phyloP scores from a whole-genome alignment of 1,140 invertebrate species.

The Solen grandis region DNA sequence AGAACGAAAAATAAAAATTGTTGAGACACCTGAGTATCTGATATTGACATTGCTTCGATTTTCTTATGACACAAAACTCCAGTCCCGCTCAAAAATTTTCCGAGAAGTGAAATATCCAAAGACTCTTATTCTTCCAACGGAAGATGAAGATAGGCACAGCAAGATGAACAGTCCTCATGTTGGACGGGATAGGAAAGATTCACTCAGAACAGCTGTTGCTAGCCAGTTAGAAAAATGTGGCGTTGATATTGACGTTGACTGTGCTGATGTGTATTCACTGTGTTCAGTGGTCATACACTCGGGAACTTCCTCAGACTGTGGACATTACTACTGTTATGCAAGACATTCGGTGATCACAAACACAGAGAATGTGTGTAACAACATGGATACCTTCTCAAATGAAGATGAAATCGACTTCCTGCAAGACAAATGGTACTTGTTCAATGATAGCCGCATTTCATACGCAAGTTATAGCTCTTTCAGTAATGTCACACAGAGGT shows the following conservation, averaged over 20 bases:
- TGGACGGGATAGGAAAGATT: conserved; percentile 57
- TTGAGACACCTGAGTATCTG: conserved; percentile 88
- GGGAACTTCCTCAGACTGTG: conserved; percentile 90
- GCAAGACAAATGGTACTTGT: conserved; percentile 88
- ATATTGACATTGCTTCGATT: conserved; percentile 92
- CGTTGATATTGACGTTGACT: conserved; percentile 74
- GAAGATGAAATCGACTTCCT: conserved; percentile 71
- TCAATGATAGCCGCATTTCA: conserved; percentile 89
- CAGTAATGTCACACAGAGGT: conserved; percentile 82
- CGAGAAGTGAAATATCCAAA: conserved; percentile 79
- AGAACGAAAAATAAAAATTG: conserved; percentile 87
- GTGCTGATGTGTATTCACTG: conserved; percentile 84
- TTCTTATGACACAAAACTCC: conserved; percentile 87
- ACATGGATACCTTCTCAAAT: conserved; percentile 53
- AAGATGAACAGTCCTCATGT: conserved; percentile 62
- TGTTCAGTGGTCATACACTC: conserved; percentile 92
- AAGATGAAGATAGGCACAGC: conserved; percentile 38
- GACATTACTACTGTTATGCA: conserved; percentile 93
- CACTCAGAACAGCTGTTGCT: conserved; percentile 51
- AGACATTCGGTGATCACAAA: conserved; percentile 79
- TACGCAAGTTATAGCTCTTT: conserved; percentile 85
- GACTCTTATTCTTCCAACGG: conserved; percentile 73
- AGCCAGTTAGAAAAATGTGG: conserved; percentile 60
- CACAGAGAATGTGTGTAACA: conserved; percentile 57
- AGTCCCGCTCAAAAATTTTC: conserved; percentile 86